Conservation (phyloP, 2,888 invertebrate species). For the Galerucella nymphaeae region DNA sequence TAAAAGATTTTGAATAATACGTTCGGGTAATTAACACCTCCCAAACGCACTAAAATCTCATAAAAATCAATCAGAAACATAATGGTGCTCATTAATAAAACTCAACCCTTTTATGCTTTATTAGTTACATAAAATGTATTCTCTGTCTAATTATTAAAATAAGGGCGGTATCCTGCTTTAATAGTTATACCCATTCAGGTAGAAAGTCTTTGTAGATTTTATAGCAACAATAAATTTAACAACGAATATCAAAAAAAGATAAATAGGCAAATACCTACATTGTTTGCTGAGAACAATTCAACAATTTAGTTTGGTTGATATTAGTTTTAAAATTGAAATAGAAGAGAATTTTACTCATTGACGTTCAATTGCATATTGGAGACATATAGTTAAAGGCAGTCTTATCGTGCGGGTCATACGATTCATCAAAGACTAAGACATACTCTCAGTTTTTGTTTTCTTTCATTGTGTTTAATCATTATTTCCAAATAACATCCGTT, state of each 20-base stretch:
- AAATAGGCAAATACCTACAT: not conserved
- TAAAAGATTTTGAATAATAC: conserved; percentile 27
- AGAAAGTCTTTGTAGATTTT: conserved; percentile 4
- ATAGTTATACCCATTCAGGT: conserved; percentile 13
- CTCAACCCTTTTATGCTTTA: conserved; percentile 32
- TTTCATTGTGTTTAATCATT: too few species aligned
- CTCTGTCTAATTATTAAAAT: conserved; percentile 13
- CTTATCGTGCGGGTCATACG: too few species aligned
- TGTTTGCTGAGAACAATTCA: not conserved
- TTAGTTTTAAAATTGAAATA: not conserved
- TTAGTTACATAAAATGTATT: conserved; percentile 27
- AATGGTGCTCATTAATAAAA: conserved; percentile 32
- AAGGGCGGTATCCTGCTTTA: conserved; percentile 16
- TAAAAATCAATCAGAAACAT: conserved; percentile 34
- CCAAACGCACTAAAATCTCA: conserved; percentile 33
- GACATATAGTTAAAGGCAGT: too few species aligned
- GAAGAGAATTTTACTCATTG: too few species aligned
- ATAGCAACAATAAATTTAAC: conserved; percentile 1
- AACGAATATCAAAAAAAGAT: not conserved
- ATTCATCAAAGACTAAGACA: too few species aligned
- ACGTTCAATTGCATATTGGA: too few species aligned
- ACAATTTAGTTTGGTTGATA: not conserved
- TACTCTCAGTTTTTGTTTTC: too few species aligned
- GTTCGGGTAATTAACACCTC: conserved; percentile 33
- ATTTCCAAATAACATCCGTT: too few species aligned